A percentile compares a stretch with the other conserved stretches of the same genome.
phyloP scores from a whole-genome alignment of 1,140 invertebrate species.

The Aplysia californica region DNA sequence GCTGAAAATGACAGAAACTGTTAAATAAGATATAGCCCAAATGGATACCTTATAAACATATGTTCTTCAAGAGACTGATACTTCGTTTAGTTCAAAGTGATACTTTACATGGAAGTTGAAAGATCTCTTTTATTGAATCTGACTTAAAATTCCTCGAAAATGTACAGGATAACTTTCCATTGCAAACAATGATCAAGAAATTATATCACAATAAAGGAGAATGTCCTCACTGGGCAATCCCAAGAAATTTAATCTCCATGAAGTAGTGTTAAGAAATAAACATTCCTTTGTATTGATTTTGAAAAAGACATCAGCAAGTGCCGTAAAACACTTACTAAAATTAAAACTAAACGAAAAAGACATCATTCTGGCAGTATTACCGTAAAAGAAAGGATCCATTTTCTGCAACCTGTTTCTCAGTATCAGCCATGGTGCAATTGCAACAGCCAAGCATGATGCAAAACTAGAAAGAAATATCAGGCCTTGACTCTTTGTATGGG shows the following conservation, averaged over 20 bases:
- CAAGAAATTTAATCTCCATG: background rate
- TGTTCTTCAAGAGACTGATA: background rate
- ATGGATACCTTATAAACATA: background rate
- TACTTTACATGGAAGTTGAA: too few relatives aligned
- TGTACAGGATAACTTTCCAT: background rate
- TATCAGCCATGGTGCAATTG: constrained; percentile 24
- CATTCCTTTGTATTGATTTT: background rate
- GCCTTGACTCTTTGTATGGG: constrained; percentile 24
- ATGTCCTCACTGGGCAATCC: background rate
- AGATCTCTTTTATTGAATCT: too few relatives aligned
- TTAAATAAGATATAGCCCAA: background rate
- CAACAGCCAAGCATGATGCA: constrained; percentile 21
- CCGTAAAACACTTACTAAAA: background rate
- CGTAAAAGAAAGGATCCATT: constrained; percentile 41
- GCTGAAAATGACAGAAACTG: constrained; percentile 42
- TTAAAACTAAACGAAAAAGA: too few relatives aligned
- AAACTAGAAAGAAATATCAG: constrained; percentile 33
- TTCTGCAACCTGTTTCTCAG: constrained; percentile 29
- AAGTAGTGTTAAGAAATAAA: too few relatives aligned
- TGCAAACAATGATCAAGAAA: background rate
- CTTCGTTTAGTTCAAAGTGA: too few relatives aligned
- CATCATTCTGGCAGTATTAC: constrained; percentile 26
- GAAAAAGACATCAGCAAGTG: background rate
- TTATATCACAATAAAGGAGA: background rate
- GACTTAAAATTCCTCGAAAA: too few relatives aligned